A percentile compares a stretch with the other conserved stretches of the same genome.
These are phyloP conservation scores for Mustela nigripes DNA, from an alignment of 2,113 vertebrate genomes.

Conservation along the genomic window DNA sequence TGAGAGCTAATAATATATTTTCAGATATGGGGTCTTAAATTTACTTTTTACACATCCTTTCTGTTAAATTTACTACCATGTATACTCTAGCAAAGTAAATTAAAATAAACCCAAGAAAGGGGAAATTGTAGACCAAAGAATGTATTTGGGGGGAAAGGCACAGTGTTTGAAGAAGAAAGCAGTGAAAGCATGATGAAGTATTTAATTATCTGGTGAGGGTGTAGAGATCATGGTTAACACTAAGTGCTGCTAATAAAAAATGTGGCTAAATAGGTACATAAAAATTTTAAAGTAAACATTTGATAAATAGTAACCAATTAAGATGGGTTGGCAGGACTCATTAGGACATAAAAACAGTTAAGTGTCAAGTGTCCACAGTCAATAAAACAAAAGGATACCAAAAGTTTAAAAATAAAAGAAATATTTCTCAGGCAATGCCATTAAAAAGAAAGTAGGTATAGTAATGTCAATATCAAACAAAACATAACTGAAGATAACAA, in stretches of 20 bases:
- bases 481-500: background rate
- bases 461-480: background rate
- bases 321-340: background rate
- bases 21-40: background rate
- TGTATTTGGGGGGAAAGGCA: background rate
- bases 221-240: background rate
- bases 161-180: background rate
- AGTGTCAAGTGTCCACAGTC: background rate
- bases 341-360: background rate
- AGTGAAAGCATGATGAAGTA: background rate
- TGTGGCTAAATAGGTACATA: background rate
- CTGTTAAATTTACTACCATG: constrained; percentile 18
- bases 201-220: background rate
- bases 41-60: background rate
- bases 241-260: background rate
- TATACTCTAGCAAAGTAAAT: background rate
- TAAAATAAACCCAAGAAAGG: background rate
- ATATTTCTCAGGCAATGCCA: background rate
- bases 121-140: constrained; percentile 13
- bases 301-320: background rate
- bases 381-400: background rate
- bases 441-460: constrained; percentile 27
- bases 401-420: constrained; percentile 51
- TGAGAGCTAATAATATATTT: constrained; percentile 44
- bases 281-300: background rate